Conservation (phyloP, 2,113 vertebrate genomes). For the Thalassoma bifasciatum region DNA sequence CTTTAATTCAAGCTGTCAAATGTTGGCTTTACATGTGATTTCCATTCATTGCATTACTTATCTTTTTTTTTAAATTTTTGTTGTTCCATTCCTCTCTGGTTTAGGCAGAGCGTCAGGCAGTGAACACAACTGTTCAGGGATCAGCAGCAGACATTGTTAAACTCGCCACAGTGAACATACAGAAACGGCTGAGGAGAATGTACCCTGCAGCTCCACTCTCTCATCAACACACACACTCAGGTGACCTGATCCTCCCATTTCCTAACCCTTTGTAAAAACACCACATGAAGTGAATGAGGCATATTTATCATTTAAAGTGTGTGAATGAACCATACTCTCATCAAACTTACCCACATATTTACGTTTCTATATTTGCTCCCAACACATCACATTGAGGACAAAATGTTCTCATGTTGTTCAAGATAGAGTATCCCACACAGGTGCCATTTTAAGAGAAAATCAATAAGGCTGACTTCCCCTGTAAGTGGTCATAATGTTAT, state of each 20-base stretch:
- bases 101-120: constrained; percentile 96
- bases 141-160: constrained; percentile 98
- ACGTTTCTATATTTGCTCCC: too few relatives aligned
- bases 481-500: too few relatives aligned
- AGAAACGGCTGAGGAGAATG: constrained; percentile 84
- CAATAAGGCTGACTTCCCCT: too few relatives aligned
- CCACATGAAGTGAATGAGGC: background rate
- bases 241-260: constrained; percentile 16
- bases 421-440: too few relatives aligned
- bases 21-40: background rate
- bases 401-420: too few relatives aligned
- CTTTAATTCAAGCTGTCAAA: background rate
- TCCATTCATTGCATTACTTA: background rate
- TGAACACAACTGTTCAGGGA: constrained; percentile 96
- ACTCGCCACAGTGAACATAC: constrained; percentile 93
- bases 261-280: background rate
- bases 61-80: background rate
- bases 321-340: background rate
- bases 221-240: constrained; percentile 83
- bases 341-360: too few relatives aligned
- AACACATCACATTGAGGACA: too few relatives aligned
- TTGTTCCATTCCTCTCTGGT: background rate
- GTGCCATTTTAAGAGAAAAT: too few relatives aligned
- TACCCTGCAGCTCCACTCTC: constrained; percentile 83
- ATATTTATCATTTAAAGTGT: background rate